These are phyloP conservation scores for Dugesia japonica DNA, from an alignment of 2,888 invertebrate genomes.

Conservation along the genomic window DNA sequence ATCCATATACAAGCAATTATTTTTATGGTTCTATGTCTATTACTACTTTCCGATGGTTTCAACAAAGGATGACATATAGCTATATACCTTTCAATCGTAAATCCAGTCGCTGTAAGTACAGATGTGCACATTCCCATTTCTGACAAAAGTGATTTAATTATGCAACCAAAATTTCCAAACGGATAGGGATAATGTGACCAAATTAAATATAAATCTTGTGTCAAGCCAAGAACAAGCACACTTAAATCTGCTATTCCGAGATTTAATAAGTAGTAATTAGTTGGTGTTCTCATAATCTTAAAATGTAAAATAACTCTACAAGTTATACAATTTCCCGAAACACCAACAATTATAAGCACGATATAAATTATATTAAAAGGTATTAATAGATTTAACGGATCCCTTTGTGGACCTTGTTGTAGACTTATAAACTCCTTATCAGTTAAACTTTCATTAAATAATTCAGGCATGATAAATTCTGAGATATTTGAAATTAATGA, in stretches of 20 bases:
- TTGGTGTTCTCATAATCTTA: slow-evolving; percentile 68
- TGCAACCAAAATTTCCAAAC: slow-evolving; percentile 3
- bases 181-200: slow-evolving; percentile 21
- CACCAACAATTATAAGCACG: slow-evolving; percentile 62
- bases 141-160: slow-evolving; percentile 12
- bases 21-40: neutral
- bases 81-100: slow-evolving; percentile 30
- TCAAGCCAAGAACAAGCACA: slow-evolving; percentile 20
- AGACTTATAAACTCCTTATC: neutral
- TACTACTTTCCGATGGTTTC: neutral
- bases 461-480: neutral
- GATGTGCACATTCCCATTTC: slow-evolving; percentile 25
- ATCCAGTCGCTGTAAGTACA: slow-evolving; percentile 7
- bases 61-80: slow-evolving; percentile 28
- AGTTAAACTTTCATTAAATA: neutral
- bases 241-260: slow-evolving; percentile 67
- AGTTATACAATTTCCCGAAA: slow-evolving; percentile 66
- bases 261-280: slow-evolving; percentile 76
- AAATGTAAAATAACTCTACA: slow-evolving; percentile 69
- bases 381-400: neutral
- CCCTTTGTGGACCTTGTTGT: neutral
- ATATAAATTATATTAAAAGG: slow-evolving; percentile 49
- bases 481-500: neutral
- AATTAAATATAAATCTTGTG: slow-evolving; percentile 3
- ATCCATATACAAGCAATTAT: slow-evolving; percentile 14